Base-by-base conservation (phyloP, 2,113 vertebrate genomes). In the Antennarius striatus region DNA sequence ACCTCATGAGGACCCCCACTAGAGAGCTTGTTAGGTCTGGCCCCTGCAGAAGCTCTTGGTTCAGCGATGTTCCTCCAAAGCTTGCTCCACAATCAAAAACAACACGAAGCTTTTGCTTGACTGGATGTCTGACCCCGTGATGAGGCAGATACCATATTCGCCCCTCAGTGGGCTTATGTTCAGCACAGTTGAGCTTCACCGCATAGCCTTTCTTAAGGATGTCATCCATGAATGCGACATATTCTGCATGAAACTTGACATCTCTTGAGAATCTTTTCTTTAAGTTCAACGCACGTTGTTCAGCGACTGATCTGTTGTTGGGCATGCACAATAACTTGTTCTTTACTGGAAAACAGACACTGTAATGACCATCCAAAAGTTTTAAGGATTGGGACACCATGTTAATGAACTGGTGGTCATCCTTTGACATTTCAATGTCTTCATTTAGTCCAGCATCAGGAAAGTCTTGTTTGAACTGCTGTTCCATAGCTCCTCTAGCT, bases 401-500 rank as follows among this genome's bases (percentile, higher is more conserved):
- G 46, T 15, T 30, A 2, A 71, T 55, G 3, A 71, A 71, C 16
- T 57, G 57, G 10, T 50, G 73, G 10, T 80, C 66, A 5, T 73
- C 51, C n/a, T 66, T 55, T 1, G 68, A 75, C 68, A 83, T 62
- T 14, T 67, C 77, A 0, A 49, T 49, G 42, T 69, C 40, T 57
- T 76, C 58, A 4, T 49, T n/a, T 60, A 67, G 61, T 58, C 45
- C 60, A 29, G 61, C 50, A 29, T 79, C 71, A 32, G 69, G 73
- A 50, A 73, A 80, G 61, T 74, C 73, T 6, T 63, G 50, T 36
- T 65, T 82, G 12, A 85, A 77, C 39, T 77, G 75, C 15, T 48
- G 57, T 3, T 68, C 72, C 79, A 71, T 1, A 82, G 65, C 1
- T 85, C 62, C 0, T 82, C 72, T 11, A 73, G 49, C 15, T 15